phyloP scores from a whole-genome alignment of 2,113 vertebrate species.

The Carollia perspicillata region DNA sequence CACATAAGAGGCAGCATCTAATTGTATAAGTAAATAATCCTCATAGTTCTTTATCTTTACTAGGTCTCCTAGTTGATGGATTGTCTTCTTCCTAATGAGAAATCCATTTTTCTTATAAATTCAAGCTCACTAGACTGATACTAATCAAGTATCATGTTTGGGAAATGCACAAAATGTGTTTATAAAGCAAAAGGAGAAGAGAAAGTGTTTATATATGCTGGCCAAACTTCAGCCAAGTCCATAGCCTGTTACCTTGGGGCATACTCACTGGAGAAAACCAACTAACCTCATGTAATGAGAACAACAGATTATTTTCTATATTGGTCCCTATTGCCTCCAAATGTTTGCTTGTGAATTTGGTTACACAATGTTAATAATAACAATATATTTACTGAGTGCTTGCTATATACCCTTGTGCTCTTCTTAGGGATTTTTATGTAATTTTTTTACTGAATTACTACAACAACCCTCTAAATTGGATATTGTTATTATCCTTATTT shows the following conservation, averaged over 20 bases:
- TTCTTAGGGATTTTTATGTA: not conserved
- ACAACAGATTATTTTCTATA: conserved; percentile 23
- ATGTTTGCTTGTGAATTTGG: not conserved
- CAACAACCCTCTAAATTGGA: not conserved
- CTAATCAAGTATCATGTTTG: not conserved
- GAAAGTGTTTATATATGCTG: not conserved
- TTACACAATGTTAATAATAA: conserved; percentile 35
- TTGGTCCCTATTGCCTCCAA: not conserved
- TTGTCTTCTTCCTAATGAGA: not conserved
- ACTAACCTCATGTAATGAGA: conserved; percentile 39
- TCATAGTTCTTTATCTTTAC: not conserved
- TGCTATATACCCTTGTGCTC: not conserved
- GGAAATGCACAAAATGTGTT: not conserved
- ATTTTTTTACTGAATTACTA: not conserved
- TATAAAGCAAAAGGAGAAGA: not conserved
- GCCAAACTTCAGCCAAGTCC: not conserved
- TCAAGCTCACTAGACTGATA: not conserved
- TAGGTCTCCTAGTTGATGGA: not conserved
- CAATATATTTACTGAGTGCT: not conserved
- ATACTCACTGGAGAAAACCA: conserved; percentile 25
- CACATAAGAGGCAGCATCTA: not conserved
- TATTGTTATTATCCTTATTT: not conserved
- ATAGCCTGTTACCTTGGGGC: not conserved
- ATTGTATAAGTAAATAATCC: not conserved
- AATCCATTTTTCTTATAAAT: not conserved